Conservation (phyloP, 2,888 invertebrate species). For the Ormyrus thymus region DNA sequence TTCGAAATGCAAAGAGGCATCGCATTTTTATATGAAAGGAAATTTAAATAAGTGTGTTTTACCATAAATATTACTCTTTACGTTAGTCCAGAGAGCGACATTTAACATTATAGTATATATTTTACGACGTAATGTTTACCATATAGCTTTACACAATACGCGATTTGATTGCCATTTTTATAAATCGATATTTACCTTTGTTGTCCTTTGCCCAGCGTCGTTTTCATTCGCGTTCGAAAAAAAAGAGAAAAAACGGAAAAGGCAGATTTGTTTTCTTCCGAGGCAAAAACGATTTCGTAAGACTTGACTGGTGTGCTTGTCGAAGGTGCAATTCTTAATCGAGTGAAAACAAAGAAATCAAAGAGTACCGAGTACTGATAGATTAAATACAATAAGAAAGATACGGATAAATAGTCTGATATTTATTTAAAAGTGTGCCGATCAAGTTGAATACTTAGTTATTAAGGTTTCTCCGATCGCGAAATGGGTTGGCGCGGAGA, state of each 20-base stretch:
- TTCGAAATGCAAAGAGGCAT: too few relatives aligned
- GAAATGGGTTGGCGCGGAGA: background rate
- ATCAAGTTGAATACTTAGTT: conserved; percentile 47
- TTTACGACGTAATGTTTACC: conserved; percentile 26
- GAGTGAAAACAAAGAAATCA: conserved; percentile 42
- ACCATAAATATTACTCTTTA: conserved; percentile 4
- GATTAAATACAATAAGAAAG: conserved; percentile 33
- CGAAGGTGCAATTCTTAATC: conserved; percentile 37
- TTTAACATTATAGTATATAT: conserved; percentile 26
- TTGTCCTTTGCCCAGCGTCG: too few relatives aligned
- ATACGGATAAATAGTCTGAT: conserved; percentile 47
- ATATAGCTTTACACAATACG: conserved; percentile 28
- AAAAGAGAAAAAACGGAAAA: conserved; percentile 1
- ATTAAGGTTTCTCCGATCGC: conserved; percentile 27
- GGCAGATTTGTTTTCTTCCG: background rate
- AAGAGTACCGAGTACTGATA: conserved; percentile 45
- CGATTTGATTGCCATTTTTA: conserved; percentile 28
- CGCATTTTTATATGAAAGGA: background rate
- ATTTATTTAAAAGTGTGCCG: conserved; percentile 53
- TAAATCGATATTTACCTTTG: background rate
- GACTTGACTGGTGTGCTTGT: conserved; percentile 17
- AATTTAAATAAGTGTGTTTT: conserved; percentile 21
- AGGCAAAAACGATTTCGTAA: background rate
- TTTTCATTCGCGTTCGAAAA: background rate
- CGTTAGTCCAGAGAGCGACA: background rate